Evolutionary conservation across 2,888 invertebrate genomes (phyloP), one percentile per base, ranked within the genome.

Genomic region (Plagiodera versicolora): DNA sequence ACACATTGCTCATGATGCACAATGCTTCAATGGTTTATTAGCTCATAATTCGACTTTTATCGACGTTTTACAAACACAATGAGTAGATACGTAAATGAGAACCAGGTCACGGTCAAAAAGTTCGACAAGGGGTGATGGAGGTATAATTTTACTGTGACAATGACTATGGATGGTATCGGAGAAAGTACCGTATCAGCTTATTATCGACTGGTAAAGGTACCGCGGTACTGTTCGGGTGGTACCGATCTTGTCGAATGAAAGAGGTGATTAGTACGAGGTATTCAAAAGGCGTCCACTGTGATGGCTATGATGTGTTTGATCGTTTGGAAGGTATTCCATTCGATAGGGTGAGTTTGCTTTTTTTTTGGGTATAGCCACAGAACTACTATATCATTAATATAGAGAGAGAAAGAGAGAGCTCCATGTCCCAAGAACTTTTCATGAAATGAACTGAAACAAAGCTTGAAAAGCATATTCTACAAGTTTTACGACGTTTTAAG

Each of bases 131-230:
- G 39, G 39, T 39, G 39, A 39, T 39, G 39, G 39, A 39, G 39
- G 39, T 39, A n/a, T 39, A 39, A 39, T 39, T 39, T 39, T 14
- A 39, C 39, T 39, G 39, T 39, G 39, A 39, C 39, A 39, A 39
- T 39, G 39, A 39, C 39, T 39, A 39, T 39, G 39, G 14, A 39
- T 39, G 39, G 14, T 39, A 39, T 39, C 14, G 39, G 39, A 39
- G 39, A 39, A 39, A 39, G 39, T 39, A 39, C 39, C 39, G 39
- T 39, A 39, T 39, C 39, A 39, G 39, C 39, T 39, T 39, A 39
- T n/a, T 39, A 39, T 39, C 39, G 39, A 11, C 39, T 14, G 3
- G 39, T 39, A 39, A 39, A 39, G 39, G 39, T 39, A 39, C 39
- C 39, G 39, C 39, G 6, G 39, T 32, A 32, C 32, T 32, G 32